Conservation (phyloP, 30 jellyfish, hydroid and myxozoan genomes). For the Catostylus mosaicus region DNA sequence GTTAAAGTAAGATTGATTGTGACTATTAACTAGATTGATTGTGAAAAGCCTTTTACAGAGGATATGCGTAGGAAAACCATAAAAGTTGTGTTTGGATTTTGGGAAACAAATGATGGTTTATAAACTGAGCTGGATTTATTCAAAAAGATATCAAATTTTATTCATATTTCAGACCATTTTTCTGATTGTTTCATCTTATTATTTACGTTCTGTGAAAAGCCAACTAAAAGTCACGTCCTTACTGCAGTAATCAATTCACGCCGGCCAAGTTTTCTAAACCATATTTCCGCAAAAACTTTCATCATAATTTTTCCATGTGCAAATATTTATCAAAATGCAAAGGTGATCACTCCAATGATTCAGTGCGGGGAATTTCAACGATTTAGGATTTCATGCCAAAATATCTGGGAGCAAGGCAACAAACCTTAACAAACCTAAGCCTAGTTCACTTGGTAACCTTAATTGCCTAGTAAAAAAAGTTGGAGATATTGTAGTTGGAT, state of each 20-base stretch:
- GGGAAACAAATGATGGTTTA: not conserved
- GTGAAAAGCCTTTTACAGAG: not conserved
- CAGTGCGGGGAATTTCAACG: too few species aligned
- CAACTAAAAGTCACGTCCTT: slow-evolving; percentile 1
- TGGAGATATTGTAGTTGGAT: too few species aligned
- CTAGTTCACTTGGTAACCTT: too few species aligned
- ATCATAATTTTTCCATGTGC: not conserved
- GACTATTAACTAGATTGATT: too few species aligned
- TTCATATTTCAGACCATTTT: not conserved
- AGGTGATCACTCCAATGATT: not conserved
- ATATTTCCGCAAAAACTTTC: not conserved
- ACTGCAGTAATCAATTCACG: not conserved
- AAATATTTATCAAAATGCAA: not conserved
- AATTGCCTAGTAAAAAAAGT: too few species aligned
- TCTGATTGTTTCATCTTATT: not conserved
- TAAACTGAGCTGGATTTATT: not conserved
- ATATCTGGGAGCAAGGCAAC: too few species aligned
- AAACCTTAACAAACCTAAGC: too few species aligned
- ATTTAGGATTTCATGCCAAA: too few species aligned
- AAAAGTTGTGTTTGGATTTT: not conserved
- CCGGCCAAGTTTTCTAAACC: not conserved
- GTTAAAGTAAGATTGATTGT: too few species aligned
- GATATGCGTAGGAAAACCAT: not conserved
- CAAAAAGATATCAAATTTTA: not conserved
- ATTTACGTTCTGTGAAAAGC: not conserved